phyloP scores from a whole-genome alignment of 2,888 invertebrate genomes.

The Trichopoda pennipes region DNA sequence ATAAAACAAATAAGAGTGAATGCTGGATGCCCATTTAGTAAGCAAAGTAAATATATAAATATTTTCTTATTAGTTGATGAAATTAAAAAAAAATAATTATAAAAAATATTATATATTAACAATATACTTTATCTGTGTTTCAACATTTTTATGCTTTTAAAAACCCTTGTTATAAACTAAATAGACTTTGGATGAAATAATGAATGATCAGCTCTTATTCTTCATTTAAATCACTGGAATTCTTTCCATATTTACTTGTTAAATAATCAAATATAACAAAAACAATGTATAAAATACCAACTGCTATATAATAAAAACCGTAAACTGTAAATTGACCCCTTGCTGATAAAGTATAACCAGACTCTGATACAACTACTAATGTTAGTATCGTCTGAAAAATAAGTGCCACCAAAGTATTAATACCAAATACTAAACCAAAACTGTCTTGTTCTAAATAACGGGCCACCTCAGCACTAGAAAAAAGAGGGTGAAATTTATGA shows the following conservation, averaged over 20 bases:
- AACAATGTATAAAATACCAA: conserved; percentile 76
- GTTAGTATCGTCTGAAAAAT: conserved; percentile 90
- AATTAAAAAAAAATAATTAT: too few species aligned
- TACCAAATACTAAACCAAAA: conserved; percentile 94
- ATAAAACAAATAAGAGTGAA: too few species aligned
- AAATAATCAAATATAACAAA: conserved; percentile 75
- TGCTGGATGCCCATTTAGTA: too few species aligned
- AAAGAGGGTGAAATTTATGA: not conserved
- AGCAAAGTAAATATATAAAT: too few species aligned
- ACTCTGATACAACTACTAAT: conserved; percentile 76
- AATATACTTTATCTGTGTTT: too few species aligned
- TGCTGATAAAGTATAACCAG: conserved; percentile 74
- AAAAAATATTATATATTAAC: too few species aligned
- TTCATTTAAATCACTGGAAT: conserved; percentile 5
- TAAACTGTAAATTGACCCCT: conserved; percentile 78
- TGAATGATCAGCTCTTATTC: conserved; percentile 13
- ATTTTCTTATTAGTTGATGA: too few species aligned
- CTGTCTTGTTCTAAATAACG: conserved; percentile 89
- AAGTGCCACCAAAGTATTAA: conserved; percentile 92
- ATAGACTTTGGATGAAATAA: conserved; percentile 1
- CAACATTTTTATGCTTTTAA: too few species aligned
- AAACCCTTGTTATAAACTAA: too few species aligned
- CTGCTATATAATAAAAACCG: conserved; percentile 77
- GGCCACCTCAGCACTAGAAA: conserved; percentile 91
- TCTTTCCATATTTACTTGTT: conserved; percentile 35